Conservation (phyloP, 2,797 vertebrate species). For the Sebastes flavidus region DNA sequence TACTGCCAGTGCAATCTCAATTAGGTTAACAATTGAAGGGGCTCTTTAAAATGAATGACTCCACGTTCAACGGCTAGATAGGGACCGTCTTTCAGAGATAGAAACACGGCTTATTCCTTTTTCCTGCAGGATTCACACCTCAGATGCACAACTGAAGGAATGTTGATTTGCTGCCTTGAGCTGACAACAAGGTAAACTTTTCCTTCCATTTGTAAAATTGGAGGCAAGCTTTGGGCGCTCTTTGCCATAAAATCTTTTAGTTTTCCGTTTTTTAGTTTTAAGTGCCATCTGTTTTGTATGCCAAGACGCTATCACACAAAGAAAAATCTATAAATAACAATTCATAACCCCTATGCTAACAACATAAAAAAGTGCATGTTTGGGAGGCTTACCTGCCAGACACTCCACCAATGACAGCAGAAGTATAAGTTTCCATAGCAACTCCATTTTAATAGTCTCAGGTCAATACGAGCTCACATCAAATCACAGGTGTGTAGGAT, state of each 20-base stretch:
- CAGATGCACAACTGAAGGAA: conserved; percentile 24
- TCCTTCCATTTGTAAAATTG: conserved; percentile 33
- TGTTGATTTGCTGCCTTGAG: conserved; percentile 42
- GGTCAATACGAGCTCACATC: conserved; percentile 82
- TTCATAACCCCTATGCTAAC: conserved; percentile 11
- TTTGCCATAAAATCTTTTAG: conserved; percentile 13
- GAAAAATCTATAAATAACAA: conserved; percentile 28
- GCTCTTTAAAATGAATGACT: conserved; percentile 68
- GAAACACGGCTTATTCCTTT: conserved; percentile 27
- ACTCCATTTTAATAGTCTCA: conserved; percentile 91
- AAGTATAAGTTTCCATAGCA: conserved; percentile 93
- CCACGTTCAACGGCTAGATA: conserved; percentile 38
- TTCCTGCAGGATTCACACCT: conserved; percentile 13
- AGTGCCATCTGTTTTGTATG: conserved; percentile 13
- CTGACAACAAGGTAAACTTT: conserved; percentile 22
- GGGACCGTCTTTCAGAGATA: conserved; percentile 30
- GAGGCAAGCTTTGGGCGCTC: neutral
- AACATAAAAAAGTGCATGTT: conserved; percentile 53
- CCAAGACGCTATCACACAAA: neutral
- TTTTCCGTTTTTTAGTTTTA: conserved; percentile 19
- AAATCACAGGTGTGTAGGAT: conserved; percentile 75
- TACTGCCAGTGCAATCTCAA: conserved; percentile 55
- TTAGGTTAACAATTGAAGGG: conserved; percentile 65
- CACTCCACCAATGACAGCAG: conserved; percentile 88
- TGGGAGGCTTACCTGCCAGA: conserved; percentile 89